Conservation (phyloP, 2,797 vertebrate species). For the Microctenopoma lineatum region DNA sequence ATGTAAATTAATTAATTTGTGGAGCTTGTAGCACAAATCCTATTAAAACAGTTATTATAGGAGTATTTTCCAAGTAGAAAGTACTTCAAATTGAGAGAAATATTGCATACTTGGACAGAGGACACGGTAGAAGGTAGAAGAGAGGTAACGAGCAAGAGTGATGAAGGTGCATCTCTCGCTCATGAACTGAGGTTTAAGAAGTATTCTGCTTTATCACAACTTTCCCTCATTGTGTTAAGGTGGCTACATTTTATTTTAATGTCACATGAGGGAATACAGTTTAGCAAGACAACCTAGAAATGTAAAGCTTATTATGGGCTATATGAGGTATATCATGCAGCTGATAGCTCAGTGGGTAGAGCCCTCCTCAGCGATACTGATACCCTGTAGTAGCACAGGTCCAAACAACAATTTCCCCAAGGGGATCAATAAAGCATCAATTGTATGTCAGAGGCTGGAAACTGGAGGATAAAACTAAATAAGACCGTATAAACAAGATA, state of each 20-base stretch:
- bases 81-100: neutral
- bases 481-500: neutral
- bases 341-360: no score
- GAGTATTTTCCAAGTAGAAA: conserved; percentile 5
- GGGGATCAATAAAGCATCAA: no score
- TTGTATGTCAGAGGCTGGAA: neutral
- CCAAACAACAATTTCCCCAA: no score
- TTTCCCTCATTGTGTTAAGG: neutral
- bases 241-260: no score
- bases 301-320: no score
- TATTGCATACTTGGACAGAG: neutral
- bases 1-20: neutral
- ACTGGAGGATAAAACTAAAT: neutral
- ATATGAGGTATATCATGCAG: no score
- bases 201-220: neutral
- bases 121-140: neutral
- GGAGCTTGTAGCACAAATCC: neutral
- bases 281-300: neutral
- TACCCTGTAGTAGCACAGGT: no score
- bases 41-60: neutral
- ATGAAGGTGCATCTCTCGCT: no score
- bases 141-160: neutral
- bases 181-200: no score
- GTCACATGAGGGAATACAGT: no score
- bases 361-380: no score